Percentiles rank a stretch among this genome's conserved stretches.
Conservation (phyloP, 2,113 vertebrate genomes). For the Laticauda laticaudata region DNA sequence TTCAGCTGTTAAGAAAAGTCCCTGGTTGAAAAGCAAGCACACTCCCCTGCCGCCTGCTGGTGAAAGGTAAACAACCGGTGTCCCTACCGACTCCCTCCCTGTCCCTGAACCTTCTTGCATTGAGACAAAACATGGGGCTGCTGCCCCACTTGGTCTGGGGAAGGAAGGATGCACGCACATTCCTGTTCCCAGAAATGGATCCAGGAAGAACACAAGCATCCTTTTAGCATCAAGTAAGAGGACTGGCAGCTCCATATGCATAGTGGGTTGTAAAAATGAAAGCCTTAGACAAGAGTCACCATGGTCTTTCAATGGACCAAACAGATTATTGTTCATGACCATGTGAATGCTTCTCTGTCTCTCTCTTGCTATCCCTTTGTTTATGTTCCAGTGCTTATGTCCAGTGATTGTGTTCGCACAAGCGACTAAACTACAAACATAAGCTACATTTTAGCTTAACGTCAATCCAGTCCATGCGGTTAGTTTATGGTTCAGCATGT, state of each 20-base stretch:
- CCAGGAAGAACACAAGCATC: not conserved
- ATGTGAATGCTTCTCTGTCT: not conserved
- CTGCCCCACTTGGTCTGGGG: not conserved
- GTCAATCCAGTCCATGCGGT: not conserved
- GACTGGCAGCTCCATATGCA: not conserved
- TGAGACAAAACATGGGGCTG: not conserved
- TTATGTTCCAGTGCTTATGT: slow-evolving; percentile 1
- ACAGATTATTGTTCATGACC: not conserved
- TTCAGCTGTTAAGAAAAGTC: not conserved
- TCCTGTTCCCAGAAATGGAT: not conserved
- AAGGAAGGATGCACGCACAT: not conserved
- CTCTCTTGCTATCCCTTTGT: not conserved
- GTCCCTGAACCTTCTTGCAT: slow-evolving; percentile 11
- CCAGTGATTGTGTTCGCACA: not conserved
- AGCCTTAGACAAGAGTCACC: not conserved
- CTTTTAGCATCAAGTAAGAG: not conserved
- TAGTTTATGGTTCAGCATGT: not conserved
- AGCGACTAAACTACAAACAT: not conserved
- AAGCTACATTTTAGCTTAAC: not conserved
- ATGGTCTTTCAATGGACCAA: not conserved
- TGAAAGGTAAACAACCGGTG: slow-evolving; percentile 28
- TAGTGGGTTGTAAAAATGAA: not conserved
- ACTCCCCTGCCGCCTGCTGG: slow-evolving; percentile 23
- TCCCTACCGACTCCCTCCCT: slow-evolving; percentile 1
- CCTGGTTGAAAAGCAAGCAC: not conserved